These are phyloP conservation scores for Rhadinocentrus ornatus DNA, from an alignment of 2,797 vertebrate genomes.

Conservation along the genomic window DNA sequence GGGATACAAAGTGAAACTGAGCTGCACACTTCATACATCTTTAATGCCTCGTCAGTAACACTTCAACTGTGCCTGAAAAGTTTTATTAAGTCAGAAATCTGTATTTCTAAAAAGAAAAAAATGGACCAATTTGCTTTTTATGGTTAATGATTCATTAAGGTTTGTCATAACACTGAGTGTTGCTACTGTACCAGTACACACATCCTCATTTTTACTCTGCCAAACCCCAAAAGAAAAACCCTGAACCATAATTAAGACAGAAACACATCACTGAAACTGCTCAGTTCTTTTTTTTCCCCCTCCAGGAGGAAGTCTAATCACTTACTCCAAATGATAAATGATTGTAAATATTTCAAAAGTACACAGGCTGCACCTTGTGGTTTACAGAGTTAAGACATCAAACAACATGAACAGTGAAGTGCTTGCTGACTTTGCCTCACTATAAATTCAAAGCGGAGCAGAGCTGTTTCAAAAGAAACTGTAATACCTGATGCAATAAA, in stretches of 20 bases:
- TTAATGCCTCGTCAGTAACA: background rate
- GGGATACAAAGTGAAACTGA: background rate
- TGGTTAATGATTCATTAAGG: conserved; percentile 3
- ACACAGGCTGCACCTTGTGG: background rate
- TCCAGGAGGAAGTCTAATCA: conserved; percentile 53
- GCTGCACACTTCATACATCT: background rate
- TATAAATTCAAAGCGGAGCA: background rate
- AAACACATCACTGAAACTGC: conserved; percentile 44
- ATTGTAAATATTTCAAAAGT: conserved; percentile 26
- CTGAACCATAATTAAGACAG: conserved; percentile 41
- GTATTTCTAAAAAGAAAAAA: background rate
- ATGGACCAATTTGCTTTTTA: conserved; percentile 5
- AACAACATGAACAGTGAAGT: background rate
- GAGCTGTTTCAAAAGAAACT: background rate
- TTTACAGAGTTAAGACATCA: conserved; percentile 22
- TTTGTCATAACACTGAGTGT: conserved; percentile 14
- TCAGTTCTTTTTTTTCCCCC: conserved; percentile 25
- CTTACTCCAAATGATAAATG: conserved; percentile 23
- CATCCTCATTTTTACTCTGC: conserved; percentile 62
- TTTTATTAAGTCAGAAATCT: background rate
- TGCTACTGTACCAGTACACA: conserved; percentile 19
- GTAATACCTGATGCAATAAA: background rate
- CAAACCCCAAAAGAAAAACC: conserved; percentile 43
- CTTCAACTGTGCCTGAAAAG: background rate
- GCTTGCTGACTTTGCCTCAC: conserved; percentile 11